Base-by-base conservation (phyloP, 2,888 invertebrate species). In the Melanargia galathea region DNA sequence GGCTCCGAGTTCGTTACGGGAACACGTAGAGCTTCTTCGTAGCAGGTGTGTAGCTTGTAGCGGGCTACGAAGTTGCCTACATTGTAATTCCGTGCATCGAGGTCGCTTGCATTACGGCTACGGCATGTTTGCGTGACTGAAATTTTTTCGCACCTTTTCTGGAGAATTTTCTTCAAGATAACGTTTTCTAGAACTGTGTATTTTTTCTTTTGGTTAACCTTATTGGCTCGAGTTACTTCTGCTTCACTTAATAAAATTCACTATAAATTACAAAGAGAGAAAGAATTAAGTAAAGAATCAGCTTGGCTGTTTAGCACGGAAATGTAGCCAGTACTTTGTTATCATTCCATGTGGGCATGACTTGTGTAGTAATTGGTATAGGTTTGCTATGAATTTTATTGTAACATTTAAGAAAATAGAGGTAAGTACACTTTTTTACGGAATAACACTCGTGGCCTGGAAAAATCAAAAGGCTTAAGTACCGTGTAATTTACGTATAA, bases 51-150 rank as follows among this genome's bases (percentile, higher is more conserved):
- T 52, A 52, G 52, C 35, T 7, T 43, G 43, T 18, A 18, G 10
- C 16, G 4, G 6, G 51, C 51, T 61, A 61, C 46, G 61, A 51
- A 43, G 55, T 46, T 26, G 46, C 54, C 56, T 38, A 52, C 51
- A 40, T 30, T 51, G 63, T 51, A 57, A 52, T 57, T 62, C 49
- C 45, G 60, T 57, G 63, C 52, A 56, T 59, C 62, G 59, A 63
- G 63, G 60, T 63, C 51, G 46, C 49, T 59, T 38, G 51, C 52
- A 67, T 62, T 62, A 43, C 30, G 48, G 56, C 11, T n/a, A 64
- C 46, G 48, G 56, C 11, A 49, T 26, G 33, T 20, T 45, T 52
- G 45, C 52, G 60, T 52, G 60, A 60, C 43, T 18, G 26, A 30
- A 35, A 43, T 60, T 33, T 60, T 22, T 24, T 56, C 24, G 43